Conservation (phyloP, 2,113 vertebrate genomes). For the Ceyx melanurus region DNA sequence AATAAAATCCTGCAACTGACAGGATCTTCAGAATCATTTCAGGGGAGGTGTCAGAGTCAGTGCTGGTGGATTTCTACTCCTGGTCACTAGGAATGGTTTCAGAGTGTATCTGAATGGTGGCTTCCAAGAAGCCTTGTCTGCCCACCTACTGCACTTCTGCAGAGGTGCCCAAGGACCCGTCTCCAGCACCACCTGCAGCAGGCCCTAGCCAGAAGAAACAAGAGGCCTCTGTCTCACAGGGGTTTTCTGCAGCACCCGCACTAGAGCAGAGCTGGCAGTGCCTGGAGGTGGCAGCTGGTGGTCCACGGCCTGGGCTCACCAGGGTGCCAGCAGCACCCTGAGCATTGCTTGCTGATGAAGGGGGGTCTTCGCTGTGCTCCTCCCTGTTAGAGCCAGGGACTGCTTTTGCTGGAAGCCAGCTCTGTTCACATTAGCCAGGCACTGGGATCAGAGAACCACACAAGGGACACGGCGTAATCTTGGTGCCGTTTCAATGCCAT, state of each 20-base stretch:
- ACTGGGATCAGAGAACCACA: background rate
- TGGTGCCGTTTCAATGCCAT: slow-evolving; percentile 25
- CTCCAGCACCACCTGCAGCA: background rate
- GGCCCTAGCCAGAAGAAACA: background rate
- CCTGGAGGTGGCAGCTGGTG: fast-evolving
- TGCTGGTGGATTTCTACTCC: background rate
- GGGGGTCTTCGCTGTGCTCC: fast-evolving
- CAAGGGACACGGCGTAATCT: background rate
- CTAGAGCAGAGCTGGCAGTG: background rate
- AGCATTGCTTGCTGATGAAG: fast-evolving
- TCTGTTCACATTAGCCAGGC: background rate
- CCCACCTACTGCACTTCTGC: background rate
- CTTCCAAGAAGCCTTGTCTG: background rate
- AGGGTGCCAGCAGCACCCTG: fast-evolving
- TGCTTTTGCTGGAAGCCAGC: background rate
- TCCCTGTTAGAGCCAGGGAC: background rate
- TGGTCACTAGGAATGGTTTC: background rate
- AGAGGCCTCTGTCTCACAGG: background rate
- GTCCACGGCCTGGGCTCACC: background rate
- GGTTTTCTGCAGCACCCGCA: background rate
- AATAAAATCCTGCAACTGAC: fast-evolving
- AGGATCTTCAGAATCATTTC: background rate
- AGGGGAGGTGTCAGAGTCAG: background rate
- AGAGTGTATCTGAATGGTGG: background rate
- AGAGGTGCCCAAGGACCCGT: background rate